phyloP scores from a whole-genome alignment of 2,797 vertebrate genomes.

The Micromesistius poutassou region DNA sequence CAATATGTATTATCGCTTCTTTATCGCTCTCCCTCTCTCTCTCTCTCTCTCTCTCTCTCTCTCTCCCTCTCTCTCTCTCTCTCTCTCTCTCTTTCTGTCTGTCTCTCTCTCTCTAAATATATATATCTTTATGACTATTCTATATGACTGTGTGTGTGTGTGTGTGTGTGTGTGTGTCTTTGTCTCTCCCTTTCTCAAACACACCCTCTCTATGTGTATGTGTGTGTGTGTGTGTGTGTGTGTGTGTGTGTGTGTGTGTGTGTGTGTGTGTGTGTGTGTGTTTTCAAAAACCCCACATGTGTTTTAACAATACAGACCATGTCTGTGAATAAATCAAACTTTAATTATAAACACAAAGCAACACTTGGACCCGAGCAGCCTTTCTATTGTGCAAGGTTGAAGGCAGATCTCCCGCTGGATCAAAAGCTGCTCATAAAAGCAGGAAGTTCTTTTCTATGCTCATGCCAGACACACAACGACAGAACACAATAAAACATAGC shows the following conservation, averaged over 20 bases:
- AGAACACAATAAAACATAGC: constrained; percentile 27
- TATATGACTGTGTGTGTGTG: not conserved
- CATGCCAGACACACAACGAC: constrained; percentile 35
- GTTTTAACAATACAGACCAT: not conserved
- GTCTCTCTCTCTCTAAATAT: too few relatives aligned
- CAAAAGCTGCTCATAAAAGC: constrained; percentile 7
- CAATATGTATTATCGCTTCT: not conserved
- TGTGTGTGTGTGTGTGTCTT: not conserved
- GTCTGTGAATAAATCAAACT: not conserved
- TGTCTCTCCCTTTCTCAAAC: too few relatives aligned
- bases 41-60: not conserved
- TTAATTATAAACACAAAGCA: constrained; percentile 2
- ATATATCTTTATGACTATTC: not conserved
- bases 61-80: not conserved
- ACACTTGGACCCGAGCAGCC: not conserved
- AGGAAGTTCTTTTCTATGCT: constrained; percentile 29
- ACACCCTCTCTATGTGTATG: too few relatives aligned
- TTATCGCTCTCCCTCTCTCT: not conserved
- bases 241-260: not conserved
- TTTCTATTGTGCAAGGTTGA: not conserved
- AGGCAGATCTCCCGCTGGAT: not conserved
- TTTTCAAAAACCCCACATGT: not conserved
- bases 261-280: not conserved
- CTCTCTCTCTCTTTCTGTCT: too few relatives aligned
- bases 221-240: not conserved